Base-by-base conservation (phyloP, 2,888 invertebrate species). In the Sericinus montela region DNA sequence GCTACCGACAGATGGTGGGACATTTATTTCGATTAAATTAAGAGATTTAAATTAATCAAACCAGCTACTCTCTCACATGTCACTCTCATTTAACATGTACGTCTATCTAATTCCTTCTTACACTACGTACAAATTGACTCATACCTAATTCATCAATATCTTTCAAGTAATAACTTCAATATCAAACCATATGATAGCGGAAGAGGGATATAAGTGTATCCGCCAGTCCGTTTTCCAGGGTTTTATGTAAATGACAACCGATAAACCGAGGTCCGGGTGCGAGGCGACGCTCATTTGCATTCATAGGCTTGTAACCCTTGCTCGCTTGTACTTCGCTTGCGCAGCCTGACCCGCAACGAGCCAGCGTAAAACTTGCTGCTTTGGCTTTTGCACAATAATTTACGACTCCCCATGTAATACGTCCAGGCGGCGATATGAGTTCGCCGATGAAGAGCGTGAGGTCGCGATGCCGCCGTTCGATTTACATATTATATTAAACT, bases 401-500 rank as follows among this genome's bases (percentile, higher is more conserved):
- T 88, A 88, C 81, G 86, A 84, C 74, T 75, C 80, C 78, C 81
- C 64, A 72, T 75, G 79, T 84, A 83, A 83, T 85, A 84, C 77
- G 81, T 83, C 82, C 80, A 75, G 69, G 72, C 71, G 60, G 63
- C 77, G 75, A 84, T 86, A 83, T 81, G 83, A 85, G 80, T 76
- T 77, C 69, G 75, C 73, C 79, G 72, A 70, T 74, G 70, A 69
- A 64, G 73, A 75, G 72, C 72, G 73, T 74, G 72, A 84, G 82
- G 79, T 81, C 84, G 79, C 77, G 70, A 68, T 72, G 75, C 71
- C 72, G 75, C 74, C 81, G 76, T 83, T 81, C 80, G 81, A 88
- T 88, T 87, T 87, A 81, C 88, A 88, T 88, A 86, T 87, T 88
- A 88, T 88, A 88, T 88, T 88, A 88, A 88, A 88, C 67, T 79